phyloP scores from a whole-genome alignment of 1,140 invertebrate genomes.

The Drosophila nigrodunni region DNA sequence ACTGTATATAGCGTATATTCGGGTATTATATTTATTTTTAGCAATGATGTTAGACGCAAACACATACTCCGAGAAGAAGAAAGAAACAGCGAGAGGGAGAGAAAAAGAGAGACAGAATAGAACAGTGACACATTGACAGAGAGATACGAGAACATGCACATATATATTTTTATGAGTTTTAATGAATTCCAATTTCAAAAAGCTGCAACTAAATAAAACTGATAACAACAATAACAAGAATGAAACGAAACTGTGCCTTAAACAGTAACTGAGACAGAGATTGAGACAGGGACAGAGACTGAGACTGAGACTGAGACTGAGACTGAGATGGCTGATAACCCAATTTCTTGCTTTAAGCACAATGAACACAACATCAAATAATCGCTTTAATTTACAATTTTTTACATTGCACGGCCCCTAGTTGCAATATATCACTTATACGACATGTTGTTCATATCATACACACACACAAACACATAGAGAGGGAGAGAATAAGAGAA shows the following conservation, averaged over 20 bases:
- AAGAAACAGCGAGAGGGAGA: not conserved
- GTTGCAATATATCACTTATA: conserved; percentile 64
- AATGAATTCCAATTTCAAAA: conserved; percentile 74
- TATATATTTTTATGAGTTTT: conserved; percentile 54
- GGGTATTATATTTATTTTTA: conserved; percentile 55
- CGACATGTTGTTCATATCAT: conserved; percentile 68
- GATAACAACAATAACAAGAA: conserved; percentile 69
- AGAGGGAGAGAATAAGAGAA: conserved; percentile 8
- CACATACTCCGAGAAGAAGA: not conserved
- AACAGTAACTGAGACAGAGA: conserved; percentile 34
- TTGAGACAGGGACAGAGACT: conserved; percentile 39
- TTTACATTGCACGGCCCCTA: conserved; percentile 48
- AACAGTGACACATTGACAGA: conserved; percentile 14
- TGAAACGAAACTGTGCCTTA: conserved; percentile 35
- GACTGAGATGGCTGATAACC: conserved; percentile 74
- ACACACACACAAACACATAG: not conserved
- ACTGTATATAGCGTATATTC: conserved; percentile 42
- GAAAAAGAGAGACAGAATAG: not conserved
- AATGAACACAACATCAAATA: conserved; percentile 68
- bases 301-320: conserved; percentile 44
- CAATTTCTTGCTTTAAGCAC: conserved; percentile 66
- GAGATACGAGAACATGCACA: conserved; percentile 8
- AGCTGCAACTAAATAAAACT: conserved; percentile 56
- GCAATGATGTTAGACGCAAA: conserved; percentile 57
- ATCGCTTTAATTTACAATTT: conserved; percentile 75